Evolutionary conservation across 2,888 invertebrate genomes (phyloP).

Genomic region (Anaspis maculata): DNA sequence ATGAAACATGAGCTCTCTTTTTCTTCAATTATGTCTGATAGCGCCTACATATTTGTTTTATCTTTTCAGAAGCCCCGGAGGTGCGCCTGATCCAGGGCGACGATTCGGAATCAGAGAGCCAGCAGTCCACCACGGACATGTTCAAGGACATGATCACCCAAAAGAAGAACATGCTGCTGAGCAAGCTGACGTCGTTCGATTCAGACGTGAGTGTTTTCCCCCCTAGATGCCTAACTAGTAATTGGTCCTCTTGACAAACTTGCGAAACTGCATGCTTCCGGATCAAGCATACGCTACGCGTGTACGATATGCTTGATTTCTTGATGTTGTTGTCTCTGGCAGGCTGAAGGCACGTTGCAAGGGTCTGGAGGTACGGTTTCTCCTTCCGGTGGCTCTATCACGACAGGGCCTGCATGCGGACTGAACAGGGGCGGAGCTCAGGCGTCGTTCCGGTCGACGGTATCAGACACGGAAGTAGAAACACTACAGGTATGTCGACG

Average conservation of each 20-base stretch:
- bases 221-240: too few relatives aligned
- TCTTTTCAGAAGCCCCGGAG: constrained; percentile 51
- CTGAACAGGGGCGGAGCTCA: constrained; percentile 61
- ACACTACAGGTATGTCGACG: constrained; percentile 69
- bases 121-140: constrained; percentile 81
- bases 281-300: constrained; percentile 15
- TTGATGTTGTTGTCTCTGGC: constrained; percentile 39
- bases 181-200: constrained; percentile 81
- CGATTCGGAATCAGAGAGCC: constrained; percentile 56
- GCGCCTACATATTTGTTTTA: neutral
- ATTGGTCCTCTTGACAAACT: too few relatives aligned
- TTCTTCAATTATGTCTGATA: neutral
- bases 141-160: constrained; percentile 90
- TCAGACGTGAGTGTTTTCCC: constrained; percentile 91
- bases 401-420: constrained; percentile 64
- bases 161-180: constrained; percentile 78
- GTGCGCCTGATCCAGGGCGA: constrained; percentile 49
- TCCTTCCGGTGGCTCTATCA: constrained; percentile 70
- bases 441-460: constrained; percentile 78
- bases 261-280: too few relatives aligned
- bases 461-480: constrained; percentile 91
- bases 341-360: constrained; percentile 55
- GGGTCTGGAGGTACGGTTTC: constrained; percentile 51
- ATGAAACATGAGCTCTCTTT: too few relatives aligned
- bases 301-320: constrained; percentile 30